Evolutionary conservation across 1,140 invertebrate species (phyloP).

Genomic region (Oedothorax gibbosus): DNA sequence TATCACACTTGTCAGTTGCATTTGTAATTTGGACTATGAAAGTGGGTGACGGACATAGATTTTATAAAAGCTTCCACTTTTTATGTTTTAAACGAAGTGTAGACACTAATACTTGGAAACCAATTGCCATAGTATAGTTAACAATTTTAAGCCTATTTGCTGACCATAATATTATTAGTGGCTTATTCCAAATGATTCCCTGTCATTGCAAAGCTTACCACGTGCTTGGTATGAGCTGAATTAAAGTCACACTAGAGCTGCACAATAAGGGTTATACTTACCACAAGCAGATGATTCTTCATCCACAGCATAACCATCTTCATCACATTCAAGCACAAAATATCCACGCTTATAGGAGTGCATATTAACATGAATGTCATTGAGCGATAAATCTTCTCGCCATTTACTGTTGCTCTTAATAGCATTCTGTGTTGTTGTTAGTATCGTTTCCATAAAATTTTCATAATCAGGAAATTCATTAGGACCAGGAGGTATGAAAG

Average conservation of each 20-base stretch:
- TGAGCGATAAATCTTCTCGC: background rate
- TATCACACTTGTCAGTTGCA: too few species aligned
- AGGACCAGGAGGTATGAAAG: background rate
- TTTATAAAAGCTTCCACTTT: too few species aligned
- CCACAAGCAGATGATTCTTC: constrained; percentile 1
- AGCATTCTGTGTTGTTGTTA: background rate
- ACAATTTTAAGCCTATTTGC: background rate
- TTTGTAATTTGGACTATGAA: too few species aligned
- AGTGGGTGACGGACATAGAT: too few species aligned
- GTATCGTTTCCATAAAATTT: background rate
- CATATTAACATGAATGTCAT: background rate
- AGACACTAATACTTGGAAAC: background rate
- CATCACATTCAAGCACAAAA: constrained; percentile 22
- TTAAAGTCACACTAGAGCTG: background rate
- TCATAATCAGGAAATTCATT: constrained; percentile 8
- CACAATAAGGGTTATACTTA: background rate
- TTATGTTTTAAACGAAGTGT: background rate
- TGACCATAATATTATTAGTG: background rate
- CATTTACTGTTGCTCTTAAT: background rate
- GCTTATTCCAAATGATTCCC: background rate
- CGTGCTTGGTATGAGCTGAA: background rate
- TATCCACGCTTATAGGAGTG: background rate
- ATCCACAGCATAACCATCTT: constrained; percentile 35
- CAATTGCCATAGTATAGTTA: background rate
- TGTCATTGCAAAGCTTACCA: background rate